Percentiles rank a stretch among this genome's conserved stretches.
Evolutionary conservation across 2,113 vertebrate genomes (phyloP).

Genomic region (Microcebus tavaratra): DNA sequence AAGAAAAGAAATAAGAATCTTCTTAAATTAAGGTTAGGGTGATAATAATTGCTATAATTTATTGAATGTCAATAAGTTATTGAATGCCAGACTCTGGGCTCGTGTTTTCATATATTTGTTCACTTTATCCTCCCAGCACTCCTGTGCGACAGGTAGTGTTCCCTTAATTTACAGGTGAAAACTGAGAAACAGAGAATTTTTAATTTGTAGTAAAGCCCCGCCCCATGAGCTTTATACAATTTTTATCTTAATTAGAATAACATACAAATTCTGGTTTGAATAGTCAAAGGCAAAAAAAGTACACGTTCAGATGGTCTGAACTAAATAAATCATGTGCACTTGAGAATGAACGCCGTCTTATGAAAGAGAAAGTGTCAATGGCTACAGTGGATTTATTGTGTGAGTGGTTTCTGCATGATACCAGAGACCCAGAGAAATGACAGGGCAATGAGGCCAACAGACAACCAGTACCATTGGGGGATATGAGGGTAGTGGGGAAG

Average conservation of each 20-base stretch:
- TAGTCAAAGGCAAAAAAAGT: slow-evolving; percentile 19
- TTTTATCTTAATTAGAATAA: slow-evolving; percentile 53
- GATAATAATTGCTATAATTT: not conserved
- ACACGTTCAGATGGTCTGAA: slow-evolving; percentile 32
- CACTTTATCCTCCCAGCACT: not conserved
- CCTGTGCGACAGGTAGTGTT: not conserved
- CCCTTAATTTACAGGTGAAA: not conserved
- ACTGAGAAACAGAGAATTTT: no score
- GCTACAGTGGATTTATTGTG: slow-evolving; percentile 38
- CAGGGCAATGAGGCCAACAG: slow-evolving; percentile 5
- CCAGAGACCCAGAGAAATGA: slow-evolving; percentile 7
- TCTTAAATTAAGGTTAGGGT: slow-evolving; percentile 4
- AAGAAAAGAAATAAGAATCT: not conserved
- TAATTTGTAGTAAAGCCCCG: slow-evolving; percentile 3
- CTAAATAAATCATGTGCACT: slow-evolving; percentile 54
- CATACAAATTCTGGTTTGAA: slow-evolving; percentile 15
- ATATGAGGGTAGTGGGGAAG: not conserved
- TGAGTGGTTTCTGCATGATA: slow-evolving; percentile 35
- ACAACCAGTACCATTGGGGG: not conserved
- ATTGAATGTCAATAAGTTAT: slow-evolving; percentile 1
- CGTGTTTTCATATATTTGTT: not conserved
- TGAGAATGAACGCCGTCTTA: slow-evolving; percentile 35
- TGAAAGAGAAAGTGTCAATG: slow-evolving; percentile 17
- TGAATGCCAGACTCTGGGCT: not conserved
- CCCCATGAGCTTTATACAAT: slow-evolving; percentile 22